Conservation (phyloP, 2,797 vertebrate species). For the Cottoperca gobio region DNA sequence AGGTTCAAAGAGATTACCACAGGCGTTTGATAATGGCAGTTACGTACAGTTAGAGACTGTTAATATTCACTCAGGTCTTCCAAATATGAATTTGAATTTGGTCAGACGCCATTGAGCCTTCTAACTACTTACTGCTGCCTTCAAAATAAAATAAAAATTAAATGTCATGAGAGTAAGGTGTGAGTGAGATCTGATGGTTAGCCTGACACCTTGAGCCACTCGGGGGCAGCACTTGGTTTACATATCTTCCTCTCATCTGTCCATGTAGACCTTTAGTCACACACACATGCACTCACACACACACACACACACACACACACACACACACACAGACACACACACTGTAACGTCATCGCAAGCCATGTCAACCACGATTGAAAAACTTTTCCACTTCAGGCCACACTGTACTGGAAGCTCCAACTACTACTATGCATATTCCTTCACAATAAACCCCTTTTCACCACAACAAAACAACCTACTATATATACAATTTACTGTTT, state of each 20-base stretch:
- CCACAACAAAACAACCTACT: constrained; percentile 6
- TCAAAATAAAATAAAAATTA: neutral
- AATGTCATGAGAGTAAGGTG: constrained; percentile 12
- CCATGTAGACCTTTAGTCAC: neutral
- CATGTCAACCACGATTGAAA: neutral
- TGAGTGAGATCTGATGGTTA: constrained; percentile 45
- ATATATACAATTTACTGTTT: neutral
- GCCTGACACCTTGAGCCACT: constrained; percentile 76
- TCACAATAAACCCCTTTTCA: constrained; percentile 14
- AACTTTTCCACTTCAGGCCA: neutral
- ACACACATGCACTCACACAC: neutral
- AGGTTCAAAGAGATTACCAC: neutral
- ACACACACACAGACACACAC: neutral
- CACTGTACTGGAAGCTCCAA: neutral
- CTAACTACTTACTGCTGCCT: neutral
- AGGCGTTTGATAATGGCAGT: neutral
- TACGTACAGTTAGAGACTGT: neutral
- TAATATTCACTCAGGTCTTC: neutral
- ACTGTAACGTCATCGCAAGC: neutral
- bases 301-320: neutral
- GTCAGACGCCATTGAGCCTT: neutral
- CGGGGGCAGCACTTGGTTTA: constrained; percentile 86
- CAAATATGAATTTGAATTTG: neutral
- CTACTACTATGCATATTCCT: neutral
- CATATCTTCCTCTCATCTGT: constrained; percentile 47